Conservation (phyloP, 2,888 invertebrate species). For the Idaea biselata region DNA sequence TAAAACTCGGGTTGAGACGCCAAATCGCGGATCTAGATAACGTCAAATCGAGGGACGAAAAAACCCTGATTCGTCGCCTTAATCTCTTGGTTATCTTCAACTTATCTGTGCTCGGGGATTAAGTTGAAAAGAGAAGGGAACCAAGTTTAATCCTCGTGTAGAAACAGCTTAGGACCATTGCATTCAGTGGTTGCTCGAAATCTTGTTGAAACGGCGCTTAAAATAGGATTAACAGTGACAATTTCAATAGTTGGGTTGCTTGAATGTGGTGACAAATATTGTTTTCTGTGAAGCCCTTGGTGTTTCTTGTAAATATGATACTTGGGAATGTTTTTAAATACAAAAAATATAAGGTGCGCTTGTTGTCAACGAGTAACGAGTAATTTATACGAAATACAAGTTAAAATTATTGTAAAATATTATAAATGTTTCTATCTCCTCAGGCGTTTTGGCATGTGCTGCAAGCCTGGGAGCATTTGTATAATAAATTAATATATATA, state of each 20-base stretch:
- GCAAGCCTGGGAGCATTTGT: too few species aligned
- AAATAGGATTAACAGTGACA: neutral
- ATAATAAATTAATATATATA: too few species aligned
- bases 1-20: neutral
- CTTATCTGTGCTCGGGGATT: neutral
- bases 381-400: too few species aligned
- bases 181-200: neutral
- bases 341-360: too few species aligned
- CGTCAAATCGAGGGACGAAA: neutral
- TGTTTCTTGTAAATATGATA: neutral
- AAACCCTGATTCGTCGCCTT: neutral
- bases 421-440: too few species aligned
- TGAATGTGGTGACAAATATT: neutral
- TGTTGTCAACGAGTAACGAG: too few species aligned
- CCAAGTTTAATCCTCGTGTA: neutral
- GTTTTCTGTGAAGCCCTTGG: neutral
- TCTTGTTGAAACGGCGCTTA: neutral
- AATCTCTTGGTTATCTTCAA: neutral
- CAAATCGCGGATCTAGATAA: neutral
- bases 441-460: too few species aligned
- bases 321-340: neutral
- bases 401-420: too few species aligned
- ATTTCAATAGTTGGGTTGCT: neutral
- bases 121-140: constrained; percentile 1
- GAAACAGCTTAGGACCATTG: neutral